Percentiles rank a stretch among this genome's conserved stretches.
Conservation (phyloP, 2,888 invertebrate genomes). For the Lamellibrachia satsuma region DNA sequence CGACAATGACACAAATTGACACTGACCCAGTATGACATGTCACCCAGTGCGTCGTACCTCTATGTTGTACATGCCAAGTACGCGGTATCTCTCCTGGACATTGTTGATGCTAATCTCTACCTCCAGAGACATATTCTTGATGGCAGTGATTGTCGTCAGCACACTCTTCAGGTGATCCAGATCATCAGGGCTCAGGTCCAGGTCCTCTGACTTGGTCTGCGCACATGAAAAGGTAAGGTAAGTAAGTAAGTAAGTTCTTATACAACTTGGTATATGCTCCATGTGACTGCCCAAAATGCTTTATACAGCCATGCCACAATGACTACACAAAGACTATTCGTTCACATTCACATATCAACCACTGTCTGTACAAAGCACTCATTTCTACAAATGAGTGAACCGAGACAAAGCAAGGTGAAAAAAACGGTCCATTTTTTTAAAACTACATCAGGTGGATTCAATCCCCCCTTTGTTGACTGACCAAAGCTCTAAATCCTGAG, state of each 20-base stretch:
- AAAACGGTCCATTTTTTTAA: no score
- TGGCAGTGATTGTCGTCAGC: slow-evolving; percentile 81
- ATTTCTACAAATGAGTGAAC: no score
- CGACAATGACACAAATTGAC: background rate
- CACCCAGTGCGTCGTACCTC: slow-evolving; percentile 33
- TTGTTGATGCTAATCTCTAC: slow-evolving; percentile 80
- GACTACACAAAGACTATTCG: no score
- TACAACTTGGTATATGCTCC: background rate
- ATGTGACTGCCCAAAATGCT: background rate
- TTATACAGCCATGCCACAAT: background rate
- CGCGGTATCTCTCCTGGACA: slow-evolving; percentile 80
- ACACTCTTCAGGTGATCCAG: slow-evolving; percentile 84
- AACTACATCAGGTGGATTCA: no score
- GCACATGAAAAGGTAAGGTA: background rate
- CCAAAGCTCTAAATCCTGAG: no score
- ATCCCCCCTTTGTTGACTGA: no score
- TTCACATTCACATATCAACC: background rate
- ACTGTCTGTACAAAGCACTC: background rate
- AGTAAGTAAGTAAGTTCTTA: background rate
- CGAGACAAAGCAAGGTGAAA: no score
- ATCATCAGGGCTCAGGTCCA: slow-evolving; percentile 81
- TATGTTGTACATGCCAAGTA: slow-evolving; percentile 76
- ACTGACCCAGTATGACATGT: background rate
- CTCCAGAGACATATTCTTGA: slow-evolving; percentile 80
- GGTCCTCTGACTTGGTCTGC: slow-evolving; percentile 66